These are phyloP conservation scores for Ispidina lecontei DNA, from an alignment of 2,797 vertebrate genomes.

Conservation along the genomic window DNA sequence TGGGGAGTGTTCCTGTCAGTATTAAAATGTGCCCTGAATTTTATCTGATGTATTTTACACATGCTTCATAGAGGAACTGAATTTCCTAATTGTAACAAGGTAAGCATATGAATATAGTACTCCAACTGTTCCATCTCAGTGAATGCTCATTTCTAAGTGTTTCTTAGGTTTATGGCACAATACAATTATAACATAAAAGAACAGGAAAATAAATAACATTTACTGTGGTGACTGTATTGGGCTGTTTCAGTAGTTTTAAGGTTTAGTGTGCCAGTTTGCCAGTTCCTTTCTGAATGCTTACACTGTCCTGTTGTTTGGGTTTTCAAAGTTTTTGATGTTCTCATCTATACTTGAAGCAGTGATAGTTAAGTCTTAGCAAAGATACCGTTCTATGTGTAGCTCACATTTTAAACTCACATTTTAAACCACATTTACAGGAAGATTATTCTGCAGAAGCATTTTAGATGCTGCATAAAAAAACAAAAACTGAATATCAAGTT, in stretches of 20 bases:
- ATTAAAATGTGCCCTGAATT: constrained; percentile 58
- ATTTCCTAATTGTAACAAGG: constrained; percentile 49
- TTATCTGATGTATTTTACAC: constrained; percentile 66
- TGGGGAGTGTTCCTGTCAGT: constrained; percentile 4
- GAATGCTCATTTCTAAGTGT: not conserved
- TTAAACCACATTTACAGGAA: not conserved
- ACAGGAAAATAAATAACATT: not conserved
- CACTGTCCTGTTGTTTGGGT: not conserved
- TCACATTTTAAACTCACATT: not conserved
- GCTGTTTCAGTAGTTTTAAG: not conserved
- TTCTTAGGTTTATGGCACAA: not conserved
- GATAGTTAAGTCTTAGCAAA: not conserved
- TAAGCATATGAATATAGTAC: constrained; percentile 44
- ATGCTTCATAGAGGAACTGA: constrained; percentile 73
- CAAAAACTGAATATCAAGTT: not conserved
- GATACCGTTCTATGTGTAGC: not conserved
- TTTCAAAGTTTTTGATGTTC: not conserved
- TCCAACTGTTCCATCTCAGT: not conserved
- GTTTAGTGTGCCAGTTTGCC: not conserved
- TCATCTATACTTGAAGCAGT: not conserved
- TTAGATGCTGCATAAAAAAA: not conserved
- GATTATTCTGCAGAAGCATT: not conserved
- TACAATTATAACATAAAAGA: not conserved
- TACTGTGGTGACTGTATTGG: not conserved
- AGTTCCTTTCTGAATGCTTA: not conserved